phyloP scores from a whole-genome alignment of 2,888 invertebrate genomes.

The Physocephala rufipes region DNA sequence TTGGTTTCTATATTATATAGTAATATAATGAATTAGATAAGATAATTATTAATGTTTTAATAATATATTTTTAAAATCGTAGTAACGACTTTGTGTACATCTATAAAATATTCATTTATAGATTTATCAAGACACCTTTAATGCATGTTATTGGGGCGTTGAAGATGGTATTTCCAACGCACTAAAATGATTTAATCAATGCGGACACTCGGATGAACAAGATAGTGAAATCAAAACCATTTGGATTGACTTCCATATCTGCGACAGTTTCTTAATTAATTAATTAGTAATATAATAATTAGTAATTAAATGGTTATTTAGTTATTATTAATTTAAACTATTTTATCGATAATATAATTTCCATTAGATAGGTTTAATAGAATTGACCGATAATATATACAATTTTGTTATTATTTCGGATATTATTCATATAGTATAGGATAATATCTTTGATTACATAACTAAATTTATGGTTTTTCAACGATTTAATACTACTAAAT shows the following conservation, averaged over 20 bases:
- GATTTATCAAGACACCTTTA: neutral
- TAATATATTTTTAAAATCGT: constrained; percentile 21
- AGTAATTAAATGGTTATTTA: too few relatives aligned
- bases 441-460: too few relatives aligned
- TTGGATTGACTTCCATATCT: too few relatives aligned
- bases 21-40: constrained; percentile 15
- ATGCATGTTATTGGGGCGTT: constrained; percentile 4
- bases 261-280: too few relatives aligned
- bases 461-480: too few relatives aligned
- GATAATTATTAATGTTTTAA: constrained; percentile 16
- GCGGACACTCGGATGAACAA: too few relatives aligned
- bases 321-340: too few relatives aligned
- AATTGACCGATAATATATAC: neutral
- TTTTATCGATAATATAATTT: neutral
- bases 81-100: too few relatives aligned
- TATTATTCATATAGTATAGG: neutral
- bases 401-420: constrained; percentile 11
- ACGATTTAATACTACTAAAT: too few relatives aligned
- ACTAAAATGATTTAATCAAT: neutral
- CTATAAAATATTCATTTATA: too few relatives aligned
- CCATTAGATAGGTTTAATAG: neutral
- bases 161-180: neutral
- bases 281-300: too few relatives aligned
- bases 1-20: constrained; percentile 11
- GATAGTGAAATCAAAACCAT: too few relatives aligned